Conservation (phyloP, 2,888 invertebrate genomes). For the Tineola bisselliella region DNA sequence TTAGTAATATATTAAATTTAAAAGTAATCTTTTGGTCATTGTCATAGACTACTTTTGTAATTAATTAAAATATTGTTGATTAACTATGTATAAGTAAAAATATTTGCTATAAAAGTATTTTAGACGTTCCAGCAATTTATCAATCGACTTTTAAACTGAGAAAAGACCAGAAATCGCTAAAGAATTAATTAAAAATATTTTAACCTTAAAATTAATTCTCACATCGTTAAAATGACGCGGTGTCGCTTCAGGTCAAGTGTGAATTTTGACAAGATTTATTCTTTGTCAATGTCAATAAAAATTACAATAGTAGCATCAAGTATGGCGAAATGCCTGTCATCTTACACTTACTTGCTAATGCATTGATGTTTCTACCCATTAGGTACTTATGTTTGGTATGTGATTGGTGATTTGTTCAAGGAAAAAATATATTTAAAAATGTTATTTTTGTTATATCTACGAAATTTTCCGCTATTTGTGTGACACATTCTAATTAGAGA, state of each 20-base stretch:
- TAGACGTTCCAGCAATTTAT: no score
- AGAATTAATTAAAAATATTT: not conserved
- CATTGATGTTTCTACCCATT: not conserved
- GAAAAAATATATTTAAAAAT: not conserved
- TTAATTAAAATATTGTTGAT: no score
- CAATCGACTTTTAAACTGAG: no score
- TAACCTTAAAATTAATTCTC: not conserved
- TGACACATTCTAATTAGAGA: no score
- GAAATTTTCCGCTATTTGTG: not conserved
- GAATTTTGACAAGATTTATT: not conserved
- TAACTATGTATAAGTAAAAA: no score
- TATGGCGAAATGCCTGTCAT: constrained; percentile 7
- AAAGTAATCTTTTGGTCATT: no score
- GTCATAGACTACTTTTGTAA: no score
- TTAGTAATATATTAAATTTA: no score
- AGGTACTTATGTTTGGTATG: not conserved
- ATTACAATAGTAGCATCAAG: not conserved
- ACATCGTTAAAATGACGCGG: not conserved
- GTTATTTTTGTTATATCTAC: not conserved
- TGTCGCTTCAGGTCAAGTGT: constrained; percentile 8
- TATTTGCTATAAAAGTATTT: no score
- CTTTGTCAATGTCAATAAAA: constrained; percentile 10
- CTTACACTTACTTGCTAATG: constrained; percentile 10
- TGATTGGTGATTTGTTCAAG: not conserved
- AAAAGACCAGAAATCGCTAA: no score